Base-by-base conservation (phyloP, 2,888 invertebrate species). In the Drosophila niveifrons region DNA sequence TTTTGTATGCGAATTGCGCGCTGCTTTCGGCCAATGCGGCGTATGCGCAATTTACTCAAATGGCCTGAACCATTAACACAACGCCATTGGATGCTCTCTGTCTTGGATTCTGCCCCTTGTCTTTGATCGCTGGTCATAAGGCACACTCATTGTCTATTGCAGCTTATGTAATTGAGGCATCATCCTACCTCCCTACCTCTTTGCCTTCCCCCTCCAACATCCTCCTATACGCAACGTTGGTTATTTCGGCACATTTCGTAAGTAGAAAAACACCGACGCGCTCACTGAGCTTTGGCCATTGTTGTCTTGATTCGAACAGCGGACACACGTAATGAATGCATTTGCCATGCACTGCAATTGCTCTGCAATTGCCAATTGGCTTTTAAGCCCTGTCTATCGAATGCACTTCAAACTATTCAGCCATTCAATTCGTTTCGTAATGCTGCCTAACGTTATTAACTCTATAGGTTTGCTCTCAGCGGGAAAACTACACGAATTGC, bases 41-140 rank as follows among this genome's bases (percentile, higher is more conserved):
- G 82, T 83, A 83, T 83, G 65, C 80, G 82, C 83, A 88, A 88
- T 88, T 88, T 58, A 44, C 75, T 63, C 39, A 80, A 75, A 72
- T 75, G 81, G 77, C 47, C 55, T 46, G 62, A 43, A 13, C 66
- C 63, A 78, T 78, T 78, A 74, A 76, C 57, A 66, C 65, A 74
- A 76, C 57, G 67, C 65, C 47, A 58, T 31, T 46, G 53, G 80
- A 82, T 83, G 83, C 36, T 36, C 36, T 36, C n/a, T n/a, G 53
- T 73, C 75, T 75, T 56, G 61, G 72, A 78, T 80, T 80, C 65
- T 84, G 74, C 66, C 47, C 66, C 47, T 75, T 55, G 58, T 56
- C 64, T 66, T 66, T 36, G 31, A 6, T 23, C 31, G n/a, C 55
- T 36, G 53, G 51, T 66, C 43, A 59, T 59, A 70, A 75, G 75